A percentile compares a stretch with the other conserved stretches of the same genome.
phyloP scores from a whole-genome alignment of 1,140 invertebrate species.

The Sinella curviseta region DNA sequence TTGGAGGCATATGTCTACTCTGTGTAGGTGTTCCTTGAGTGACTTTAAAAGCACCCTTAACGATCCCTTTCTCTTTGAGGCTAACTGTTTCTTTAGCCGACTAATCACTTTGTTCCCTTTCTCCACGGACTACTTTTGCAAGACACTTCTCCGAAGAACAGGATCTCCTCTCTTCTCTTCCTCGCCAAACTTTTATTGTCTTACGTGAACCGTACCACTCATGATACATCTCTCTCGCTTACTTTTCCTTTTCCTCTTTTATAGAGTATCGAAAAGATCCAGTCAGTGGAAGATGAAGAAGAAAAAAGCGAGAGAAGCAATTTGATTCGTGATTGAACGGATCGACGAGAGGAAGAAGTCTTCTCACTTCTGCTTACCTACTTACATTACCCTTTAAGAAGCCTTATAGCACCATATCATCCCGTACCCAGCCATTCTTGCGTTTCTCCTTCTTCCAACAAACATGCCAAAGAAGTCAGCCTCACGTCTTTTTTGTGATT shows the following conservation, averaged over 20 bases:
- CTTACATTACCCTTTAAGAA: background rate
- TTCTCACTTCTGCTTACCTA: no score
- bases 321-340: conserved; percentile 24
- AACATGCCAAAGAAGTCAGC: background rate
- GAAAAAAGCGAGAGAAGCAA: background rate
- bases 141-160: background rate
- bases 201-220: background rate
- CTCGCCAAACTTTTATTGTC: background rate
- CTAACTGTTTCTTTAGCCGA: conserved; percentile 13
- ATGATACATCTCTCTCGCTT: no score
- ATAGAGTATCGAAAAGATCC: no score
- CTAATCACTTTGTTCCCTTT: conserved; percentile 11
- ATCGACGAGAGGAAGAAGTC: background rate
- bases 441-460: background rate
- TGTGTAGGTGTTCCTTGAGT: background rate
- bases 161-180: background rate
- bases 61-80: conserved; percentile 21
- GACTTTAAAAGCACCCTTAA: conserved; percentile 13
- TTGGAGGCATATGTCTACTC: background rate
- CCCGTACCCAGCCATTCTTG: background rate
- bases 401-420: background rate
- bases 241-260: no score
- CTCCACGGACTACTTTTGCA: conserved; percentile 16
- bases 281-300: no score
- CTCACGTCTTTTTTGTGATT: background rate